Base-by-base conservation (phyloP, 2,113 vertebrate species). In the Enhydra lutris region DNA sequence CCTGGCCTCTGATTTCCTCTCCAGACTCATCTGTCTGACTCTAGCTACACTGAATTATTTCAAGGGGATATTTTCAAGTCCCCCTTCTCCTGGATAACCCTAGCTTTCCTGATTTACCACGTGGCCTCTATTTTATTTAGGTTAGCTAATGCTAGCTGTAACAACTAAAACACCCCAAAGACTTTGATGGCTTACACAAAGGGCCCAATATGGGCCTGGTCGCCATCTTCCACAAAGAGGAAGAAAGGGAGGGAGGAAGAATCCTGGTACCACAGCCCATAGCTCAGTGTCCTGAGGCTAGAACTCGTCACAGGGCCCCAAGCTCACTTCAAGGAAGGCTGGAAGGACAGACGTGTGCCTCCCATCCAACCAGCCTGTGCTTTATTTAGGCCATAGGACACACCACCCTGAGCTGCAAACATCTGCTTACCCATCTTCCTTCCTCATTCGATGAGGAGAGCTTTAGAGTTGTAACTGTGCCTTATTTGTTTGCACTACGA, bases 21-120 rank as follows among this genome's bases (percentile, higher is more conserved):
- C 87, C 96, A 98, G 98, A 97, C 98, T 88, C 88, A 59, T 97
- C 95, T 95, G 97, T 98, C 97, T 97, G 97, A 63, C 84, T 97
- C 29, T 61, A 80, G 81, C 80, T 82, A n/a, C 39, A 23, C 74
- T 71, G 69, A 57, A 14, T 94, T 65, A 36, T 91, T 95, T 81
- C 82, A 86, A 80, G 47, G 36, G 29, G 63, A 94, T 36, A 9
- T 63, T 89, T 42, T 50, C 61, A 80, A 45, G 69, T 83, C 57
- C 29, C 45, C n/a, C n/a, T 65, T 94, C 93, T 81, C 71, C 63
- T 90, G 71, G 71, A 55, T n/a, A 88, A n/a, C 42, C 31, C 69
- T 50, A 18, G 13, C 23, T 92, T 67, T 86, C 29, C 55, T 89
- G 73, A 90, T 67, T 61, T 47, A 39, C 93, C n/a, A 21, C 10